phyloP scores from a whole-genome alignment of 2,888 invertebrate genomes.

The Cabera pusaria region DNA sequence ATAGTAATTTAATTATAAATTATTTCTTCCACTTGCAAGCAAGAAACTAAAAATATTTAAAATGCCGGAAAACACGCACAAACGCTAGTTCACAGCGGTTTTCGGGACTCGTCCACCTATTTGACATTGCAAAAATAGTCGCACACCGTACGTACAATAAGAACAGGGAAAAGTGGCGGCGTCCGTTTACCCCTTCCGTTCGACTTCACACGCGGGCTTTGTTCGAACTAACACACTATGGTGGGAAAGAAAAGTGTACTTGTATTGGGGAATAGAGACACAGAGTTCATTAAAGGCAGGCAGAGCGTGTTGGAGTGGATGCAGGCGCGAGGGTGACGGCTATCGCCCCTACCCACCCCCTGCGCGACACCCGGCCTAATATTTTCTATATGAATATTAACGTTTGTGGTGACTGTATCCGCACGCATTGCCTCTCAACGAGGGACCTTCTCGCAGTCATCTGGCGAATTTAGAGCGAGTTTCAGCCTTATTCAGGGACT shows the following conservation, averaged over 20 bases:
- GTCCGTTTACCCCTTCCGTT: conserved; percentile 65
- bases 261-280: conserved; percentile 76
- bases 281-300: conserved; percentile 81
- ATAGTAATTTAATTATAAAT: too few relatives aligned
- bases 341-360: conserved; percentile 42
- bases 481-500: too few relatives aligned
- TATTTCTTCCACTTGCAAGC: too few relatives aligned
- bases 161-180: conserved; percentile 58
- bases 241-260: conserved; percentile 79
- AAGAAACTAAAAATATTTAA: too few relatives aligned
- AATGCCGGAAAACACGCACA: too few relatives aligned
- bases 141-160: conserved; percentile 54
- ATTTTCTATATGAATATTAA: conserved; percentile 71
- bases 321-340: conserved; percentile 55
- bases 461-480: too few relatives aligned
- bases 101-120: conserved; percentile 37
- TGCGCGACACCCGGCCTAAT: conserved; percentile 50
- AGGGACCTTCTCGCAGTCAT: background rate
- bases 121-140: conserved; percentile 61
- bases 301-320: conserved; percentile 77
- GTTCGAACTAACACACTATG: conserved; percentile 74
- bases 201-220: conserved; percentile 69
- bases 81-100: background rate
- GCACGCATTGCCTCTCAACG: conserved; percentile 15
- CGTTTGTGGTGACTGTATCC: conserved; percentile 29